A percentile compares a stretch with the other conserved stretches of the same genome.
These are phyloP conservation scores for Camelus dromedarius DNA, from an alignment of 2,113 vertebrate genomes.

Conservation along the genomic window DNA sequence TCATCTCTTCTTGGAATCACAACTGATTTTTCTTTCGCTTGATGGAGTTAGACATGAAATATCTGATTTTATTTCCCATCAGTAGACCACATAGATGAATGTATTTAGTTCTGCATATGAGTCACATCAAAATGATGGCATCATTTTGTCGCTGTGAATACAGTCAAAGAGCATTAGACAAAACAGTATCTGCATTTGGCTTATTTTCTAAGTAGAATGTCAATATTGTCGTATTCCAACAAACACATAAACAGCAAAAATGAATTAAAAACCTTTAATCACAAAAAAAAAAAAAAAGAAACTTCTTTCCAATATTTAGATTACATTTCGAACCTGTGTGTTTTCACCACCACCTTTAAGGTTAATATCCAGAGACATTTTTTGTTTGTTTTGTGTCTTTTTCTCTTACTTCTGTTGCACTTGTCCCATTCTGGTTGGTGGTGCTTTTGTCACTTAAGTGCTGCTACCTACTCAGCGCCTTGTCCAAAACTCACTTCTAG, in stretches of 20 bases:
- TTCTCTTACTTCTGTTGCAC: not conserved
- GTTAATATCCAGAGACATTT: not conserved
- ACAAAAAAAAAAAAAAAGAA: not conserved
- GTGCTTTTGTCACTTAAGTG: not conserved
- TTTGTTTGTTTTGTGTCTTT: not conserved
- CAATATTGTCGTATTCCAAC: not conserved
- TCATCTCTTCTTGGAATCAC: conserved; percentile 74
- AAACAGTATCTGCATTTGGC: not conserved
- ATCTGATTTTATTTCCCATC: conserved; percentile 57
- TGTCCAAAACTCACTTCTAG: not conserved
- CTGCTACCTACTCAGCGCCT: not conserved
- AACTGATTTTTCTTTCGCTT: conserved; percentile 66
- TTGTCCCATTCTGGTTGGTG: not conserved
- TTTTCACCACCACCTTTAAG: not conserved
- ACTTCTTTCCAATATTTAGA: not conserved
- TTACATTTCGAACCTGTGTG: not conserved
- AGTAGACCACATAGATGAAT: not conserved
- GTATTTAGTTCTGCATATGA: conserved; percentile 20
- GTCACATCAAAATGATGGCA: conserved; percentile 5
- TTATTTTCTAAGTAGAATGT: not conserved
- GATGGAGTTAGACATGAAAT: conserved; percentile 25
- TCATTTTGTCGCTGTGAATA: not conserved
- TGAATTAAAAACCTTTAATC: conserved; percentile 7
- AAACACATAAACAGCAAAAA: not conserved
- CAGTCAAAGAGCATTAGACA: not conserved